These are phyloP conservation scores for Camelus bactrianus DNA, from an alignment of 2,113 vertebrate species.

Conservation along the genomic window DNA sequence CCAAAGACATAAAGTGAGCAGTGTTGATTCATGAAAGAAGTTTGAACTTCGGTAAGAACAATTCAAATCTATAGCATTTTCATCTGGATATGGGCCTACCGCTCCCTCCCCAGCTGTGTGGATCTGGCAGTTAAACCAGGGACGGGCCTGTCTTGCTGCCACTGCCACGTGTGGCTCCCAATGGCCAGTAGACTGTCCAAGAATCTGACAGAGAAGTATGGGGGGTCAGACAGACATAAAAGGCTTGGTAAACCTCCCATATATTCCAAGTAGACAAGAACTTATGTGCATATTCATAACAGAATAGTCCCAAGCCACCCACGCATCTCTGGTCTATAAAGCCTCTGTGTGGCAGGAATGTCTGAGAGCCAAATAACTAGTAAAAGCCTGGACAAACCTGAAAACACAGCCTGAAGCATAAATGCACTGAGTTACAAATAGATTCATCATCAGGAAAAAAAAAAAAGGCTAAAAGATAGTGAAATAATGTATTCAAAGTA, in stretches of 20 bases:
- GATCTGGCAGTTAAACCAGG: neutral
- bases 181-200: neutral
- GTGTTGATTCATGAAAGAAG: neutral
- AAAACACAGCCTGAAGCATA: neutral
- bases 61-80: neutral
- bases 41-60: neutral
- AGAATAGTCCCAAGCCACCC: neutral
- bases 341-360: neutral
- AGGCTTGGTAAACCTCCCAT: neutral
- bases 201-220: neutral
- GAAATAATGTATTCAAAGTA: neutral
- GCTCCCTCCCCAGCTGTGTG: neutral
- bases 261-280: neutral
- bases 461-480: neutral
- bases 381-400: neutral
- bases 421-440: neutral
- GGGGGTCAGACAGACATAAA: neutral
- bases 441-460: neutral
- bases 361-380: neutral
- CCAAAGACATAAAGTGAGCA: neutral
- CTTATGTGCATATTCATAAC: neutral
- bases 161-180: neutral
- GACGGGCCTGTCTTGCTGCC: neutral
- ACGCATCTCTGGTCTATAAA: neutral
- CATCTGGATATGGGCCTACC: neutral